Evolutionary conservation across 2,888 invertebrate genomes (phyloP), one percentile per base, ranked within the genome.

Genomic region (Agrochola lota): DNA sequence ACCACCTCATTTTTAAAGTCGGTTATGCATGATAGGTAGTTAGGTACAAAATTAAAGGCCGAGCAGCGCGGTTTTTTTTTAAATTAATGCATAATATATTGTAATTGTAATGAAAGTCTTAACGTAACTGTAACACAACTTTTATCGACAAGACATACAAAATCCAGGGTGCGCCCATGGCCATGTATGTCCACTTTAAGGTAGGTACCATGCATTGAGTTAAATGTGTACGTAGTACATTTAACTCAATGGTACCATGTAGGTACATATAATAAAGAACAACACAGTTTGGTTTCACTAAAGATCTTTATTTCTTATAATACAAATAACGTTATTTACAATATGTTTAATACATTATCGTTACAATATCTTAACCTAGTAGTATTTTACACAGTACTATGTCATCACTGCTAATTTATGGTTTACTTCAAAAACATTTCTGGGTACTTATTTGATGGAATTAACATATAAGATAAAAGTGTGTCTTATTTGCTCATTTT

Each of bases 301-400:
- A 95, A 94, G 94, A 93, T 95, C 93, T 96, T 96, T 95, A 94
- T 93, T 94, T 93, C 93, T 95, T 96, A 96, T 93, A 94, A 93
- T 95, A 96, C 95, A 95, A 94, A 95, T 96, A 95, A 96, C 95
- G 92, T 94, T 96, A 96, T 96, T 93, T 96, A 96, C 96, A 96
- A 90, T 92, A 91, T 92, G 91, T 93, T 92, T 92, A 90, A 91
- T 90, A 87, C 86, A 91, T 90, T 91, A 91, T 90, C 88, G 89
- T 88, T 88, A 91, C 91, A 91, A 86, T 87, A 89, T 83, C 88
- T 89, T 88, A 91, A 77, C 71, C 84, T 90, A 91, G 80, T 87
- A 87, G 87, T 90, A 87, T 88, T 84, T 89, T 89, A 88, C 81
- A 90, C 78, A 87, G 83, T 88, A 85, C 77, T 87, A 81, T 77